Conservation (phyloP, 2,797 vertebrate genomes). For the Mycteria americana region DNA sequence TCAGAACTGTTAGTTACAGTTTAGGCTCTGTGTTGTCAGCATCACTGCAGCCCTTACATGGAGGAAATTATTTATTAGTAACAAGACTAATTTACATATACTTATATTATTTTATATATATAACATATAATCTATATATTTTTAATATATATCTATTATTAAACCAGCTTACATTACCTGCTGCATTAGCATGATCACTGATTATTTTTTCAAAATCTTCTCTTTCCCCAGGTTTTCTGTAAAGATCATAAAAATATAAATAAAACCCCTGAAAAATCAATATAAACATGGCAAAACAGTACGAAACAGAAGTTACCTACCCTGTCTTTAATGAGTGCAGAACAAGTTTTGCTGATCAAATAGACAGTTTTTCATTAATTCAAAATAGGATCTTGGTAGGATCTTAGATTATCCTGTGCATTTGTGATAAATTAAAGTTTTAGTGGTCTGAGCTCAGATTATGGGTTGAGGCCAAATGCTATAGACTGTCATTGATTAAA, state of each 20-base stretch:
- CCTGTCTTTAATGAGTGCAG: background rate
- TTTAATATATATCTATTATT: background rate
- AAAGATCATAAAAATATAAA: constrained; percentile 59
- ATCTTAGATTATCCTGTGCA: background rate
- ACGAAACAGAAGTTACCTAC: background rate
- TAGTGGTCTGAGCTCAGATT: background rate
- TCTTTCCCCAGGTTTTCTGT: constrained; percentile 73
- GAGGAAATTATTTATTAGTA: background rate
- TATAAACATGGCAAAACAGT: background rate
- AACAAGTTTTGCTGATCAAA: background rate
- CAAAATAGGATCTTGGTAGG: background rate
- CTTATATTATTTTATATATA: background rate
- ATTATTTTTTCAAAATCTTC: constrained; percentile 88
- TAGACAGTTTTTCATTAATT: background rate
- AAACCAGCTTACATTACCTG: constrained; percentile 79
- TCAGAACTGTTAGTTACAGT: background rate
- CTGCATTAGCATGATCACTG: constrained; percentile 80
- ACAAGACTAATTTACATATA: background rate
- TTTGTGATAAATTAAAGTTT: background rate
- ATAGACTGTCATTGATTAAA: background rate
- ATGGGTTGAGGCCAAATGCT: background rate
- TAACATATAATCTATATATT: background rate
- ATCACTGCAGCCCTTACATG: background rate
- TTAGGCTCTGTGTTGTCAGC: background rate
- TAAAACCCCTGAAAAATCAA: background rate